Conservation (phyloP, 1,140 invertebrate genomes). For the Diuraphis noxia region DNA sequence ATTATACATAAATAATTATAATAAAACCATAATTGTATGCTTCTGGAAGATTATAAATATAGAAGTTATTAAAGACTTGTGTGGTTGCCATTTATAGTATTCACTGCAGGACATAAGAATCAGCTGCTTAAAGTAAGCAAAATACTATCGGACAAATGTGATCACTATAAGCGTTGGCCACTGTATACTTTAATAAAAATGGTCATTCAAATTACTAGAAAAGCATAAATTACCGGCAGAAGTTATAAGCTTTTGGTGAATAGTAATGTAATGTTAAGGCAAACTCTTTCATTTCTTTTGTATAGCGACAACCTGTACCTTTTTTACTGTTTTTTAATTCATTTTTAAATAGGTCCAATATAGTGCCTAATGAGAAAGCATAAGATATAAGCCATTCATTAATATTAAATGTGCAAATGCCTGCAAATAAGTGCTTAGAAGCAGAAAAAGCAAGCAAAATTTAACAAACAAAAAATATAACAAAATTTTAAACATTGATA, state of each 20-base stretch:
- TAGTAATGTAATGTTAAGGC: not conserved
- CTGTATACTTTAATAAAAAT: no score
- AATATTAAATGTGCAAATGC: not conserved
- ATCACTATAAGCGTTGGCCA: no score
- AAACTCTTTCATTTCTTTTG: constrained; percentile 10
- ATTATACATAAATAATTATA: not conserved
- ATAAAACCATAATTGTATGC: no score
- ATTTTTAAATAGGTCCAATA: constrained; percentile 17
- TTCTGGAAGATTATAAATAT: no score
- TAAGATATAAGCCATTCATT: no score
- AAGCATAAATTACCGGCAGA: no score
- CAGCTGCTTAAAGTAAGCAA: not conserved
- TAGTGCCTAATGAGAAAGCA: no score
- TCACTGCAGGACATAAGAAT: no score
- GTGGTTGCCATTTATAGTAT: not conserved
- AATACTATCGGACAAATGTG: no score
- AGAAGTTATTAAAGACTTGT: no score
- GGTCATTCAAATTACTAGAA: no score
- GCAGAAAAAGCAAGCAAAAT: not conserved
- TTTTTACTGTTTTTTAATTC: not conserved
- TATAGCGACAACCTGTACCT: not conserved
- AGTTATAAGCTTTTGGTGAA: constrained; percentile 13
- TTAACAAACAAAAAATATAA: no score
- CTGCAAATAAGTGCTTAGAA: not conserved
- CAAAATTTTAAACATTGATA: not conserved